These are phyloP conservation scores for Polypterus bichir DNA, from an alignment of 2,113 vertebrate species.

Conservation along the genomic window DNA sequence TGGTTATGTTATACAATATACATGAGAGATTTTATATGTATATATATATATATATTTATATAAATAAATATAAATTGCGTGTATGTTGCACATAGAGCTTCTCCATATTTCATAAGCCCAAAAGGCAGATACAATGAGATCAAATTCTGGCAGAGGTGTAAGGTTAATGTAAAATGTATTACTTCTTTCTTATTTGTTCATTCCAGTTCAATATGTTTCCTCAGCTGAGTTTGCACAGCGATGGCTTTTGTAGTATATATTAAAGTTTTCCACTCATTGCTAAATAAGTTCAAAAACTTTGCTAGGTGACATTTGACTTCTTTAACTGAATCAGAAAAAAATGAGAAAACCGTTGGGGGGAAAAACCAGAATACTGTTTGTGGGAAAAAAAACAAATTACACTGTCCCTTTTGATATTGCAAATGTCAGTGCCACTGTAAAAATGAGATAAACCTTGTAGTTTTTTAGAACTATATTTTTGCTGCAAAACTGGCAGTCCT, in stretches of 20 bases:
- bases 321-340: too few species aligned
- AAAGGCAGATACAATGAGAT: slow-evolving; percentile 21
- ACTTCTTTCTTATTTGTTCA: slow-evolving; percentile 20
- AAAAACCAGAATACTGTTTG: too few species aligned
- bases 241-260: slow-evolving; percentile 28
- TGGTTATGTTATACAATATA: too few species aligned
- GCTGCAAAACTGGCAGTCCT: too few species aligned
- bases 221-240: slow-evolving; percentile 9
- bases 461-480: too few species aligned
- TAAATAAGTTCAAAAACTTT: slow-evolving; percentile 19
- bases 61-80: not conserved
- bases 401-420: too few species aligned
- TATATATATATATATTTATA: too few species aligned
- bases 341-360: too few species aligned
- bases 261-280: slow-evolving; percentile 9
- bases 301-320: slow-evolving; percentile 22
- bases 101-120: slow-evolving; percentile 28
- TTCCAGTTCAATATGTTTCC: slow-evolving; percentile 25
- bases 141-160: slow-evolving; percentile 20
- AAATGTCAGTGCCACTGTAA: too few species aligned
- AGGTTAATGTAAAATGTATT: slow-evolving; percentile 41
- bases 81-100: slow-evolving; percentile 17
- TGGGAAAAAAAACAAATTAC: too few species aligned
- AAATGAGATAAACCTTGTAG: too few species aligned
- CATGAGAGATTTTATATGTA: too few species aligned